Evolutionary conservation across 1,140 invertebrate genomes (phyloP).

Genomic region (Gerris buenoi): DNA sequence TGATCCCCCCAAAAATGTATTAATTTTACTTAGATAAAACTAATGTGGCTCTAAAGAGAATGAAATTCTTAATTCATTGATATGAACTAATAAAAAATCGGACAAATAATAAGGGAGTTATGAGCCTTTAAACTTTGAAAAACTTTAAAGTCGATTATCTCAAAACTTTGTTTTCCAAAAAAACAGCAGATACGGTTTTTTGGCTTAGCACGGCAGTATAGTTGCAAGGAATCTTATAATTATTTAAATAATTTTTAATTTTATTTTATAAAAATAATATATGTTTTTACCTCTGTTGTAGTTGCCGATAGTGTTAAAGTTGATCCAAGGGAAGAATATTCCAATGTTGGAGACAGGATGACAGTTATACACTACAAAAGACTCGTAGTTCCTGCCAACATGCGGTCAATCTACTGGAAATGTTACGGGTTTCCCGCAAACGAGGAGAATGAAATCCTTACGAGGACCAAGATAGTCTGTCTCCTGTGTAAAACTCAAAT

Average conservation of each 20-base stretch:
- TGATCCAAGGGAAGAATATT: neutral
- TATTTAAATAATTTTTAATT: neutral
- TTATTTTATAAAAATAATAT: neutral
- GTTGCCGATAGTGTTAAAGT: neutral
- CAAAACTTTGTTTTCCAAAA: too few relatives aligned
- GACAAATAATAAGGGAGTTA: too few relatives aligned
- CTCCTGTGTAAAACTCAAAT: constrained; percentile 43
- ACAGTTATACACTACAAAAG: constrained; percentile 29
- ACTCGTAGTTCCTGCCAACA: constrained; percentile 38
- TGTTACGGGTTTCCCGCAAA: constrained; percentile 47
- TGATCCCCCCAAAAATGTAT: too few relatives aligned
- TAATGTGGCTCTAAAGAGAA: too few relatives aligned
- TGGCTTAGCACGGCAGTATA: too few relatives aligned
- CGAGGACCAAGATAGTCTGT: constrained; percentile 45
- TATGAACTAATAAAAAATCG: too few relatives aligned
- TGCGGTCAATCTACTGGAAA: constrained; percentile 49
- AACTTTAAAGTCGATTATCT: too few relatives aligned
- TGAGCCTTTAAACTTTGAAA: too few relatives aligned
- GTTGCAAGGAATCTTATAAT: neutral
- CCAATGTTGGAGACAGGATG: neutral
- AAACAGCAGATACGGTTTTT: too few relatives aligned
- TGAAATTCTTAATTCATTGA: too few relatives aligned
- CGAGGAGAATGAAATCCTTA: constrained; percentile 41
- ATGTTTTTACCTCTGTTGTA: too few relatives aligned
- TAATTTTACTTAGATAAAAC: too few relatives aligned